Evolutionary conservation across 1,140 invertebrate genomes (phyloP).

Genomic region (Ips nitidus): DNA sequence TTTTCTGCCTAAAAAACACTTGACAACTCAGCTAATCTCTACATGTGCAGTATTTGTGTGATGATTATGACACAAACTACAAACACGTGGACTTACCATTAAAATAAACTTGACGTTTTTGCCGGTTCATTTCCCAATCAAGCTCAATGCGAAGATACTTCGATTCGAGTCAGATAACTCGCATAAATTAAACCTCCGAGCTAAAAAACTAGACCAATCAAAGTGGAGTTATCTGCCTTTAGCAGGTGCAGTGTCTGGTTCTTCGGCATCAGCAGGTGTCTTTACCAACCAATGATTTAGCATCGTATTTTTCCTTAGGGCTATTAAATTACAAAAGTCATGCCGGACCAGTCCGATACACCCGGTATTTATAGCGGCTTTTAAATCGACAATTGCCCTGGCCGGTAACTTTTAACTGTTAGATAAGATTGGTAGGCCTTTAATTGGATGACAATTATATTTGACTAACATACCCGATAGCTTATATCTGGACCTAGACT

Average conservation of each 20-base stretch:
- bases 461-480: conserved; percentile 4
- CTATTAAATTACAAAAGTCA: conserved; percentile 29
- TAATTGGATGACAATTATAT: conserved; percentile 30
- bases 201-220: not conserved
- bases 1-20: too few species aligned
- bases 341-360: conserved; percentile 16
- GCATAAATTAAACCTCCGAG: too few species aligned
- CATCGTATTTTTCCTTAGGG: conserved; percentile 15
- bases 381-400: conserved; percentile 20
- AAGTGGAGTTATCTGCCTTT: not conserved
- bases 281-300: conserved; percentile 18
- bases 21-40: not conserved
- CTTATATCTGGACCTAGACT: too few species aligned
- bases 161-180: too few species aligned
- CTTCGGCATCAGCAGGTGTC: conserved; percentile 17
- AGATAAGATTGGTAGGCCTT: conserved; percentile 17
- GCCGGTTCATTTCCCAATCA: too few species aligned
- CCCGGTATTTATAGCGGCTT: conserved; percentile 22
- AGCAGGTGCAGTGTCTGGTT: conserved; percentile 25
- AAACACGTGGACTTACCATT: too few species aligned
- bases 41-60: not conserved
- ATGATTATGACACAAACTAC: too few species aligned
- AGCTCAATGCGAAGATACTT: too few species aligned
- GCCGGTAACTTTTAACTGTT: conserved; percentile 16
- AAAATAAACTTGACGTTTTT: too few species aligned